A percentile compares a stretch with the other conserved stretches of the same genome.
Conservation (phyloP, 1,140 invertebrate species). For the Rhizoglyphus robini region DNA sequence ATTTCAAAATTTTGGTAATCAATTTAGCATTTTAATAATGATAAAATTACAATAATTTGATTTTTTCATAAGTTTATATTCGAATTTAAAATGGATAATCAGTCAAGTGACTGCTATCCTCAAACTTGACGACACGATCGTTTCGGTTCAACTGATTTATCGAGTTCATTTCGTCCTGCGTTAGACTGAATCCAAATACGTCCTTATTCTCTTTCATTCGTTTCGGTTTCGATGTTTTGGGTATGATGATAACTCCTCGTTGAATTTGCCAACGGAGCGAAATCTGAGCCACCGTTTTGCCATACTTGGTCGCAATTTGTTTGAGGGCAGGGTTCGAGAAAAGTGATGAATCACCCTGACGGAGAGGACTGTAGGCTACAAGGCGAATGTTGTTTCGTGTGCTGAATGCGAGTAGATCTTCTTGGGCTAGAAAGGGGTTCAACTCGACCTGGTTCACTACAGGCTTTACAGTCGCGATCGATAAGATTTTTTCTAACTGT, state of each 20-base stretch:
- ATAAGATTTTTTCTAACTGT: constrained; percentile 47
- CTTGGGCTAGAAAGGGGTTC: constrained; percentile 30
- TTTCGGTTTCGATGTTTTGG: constrained; percentile 53
- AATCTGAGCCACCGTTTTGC: constrained; percentile 50
- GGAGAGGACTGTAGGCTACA: constrained; percentile 38
- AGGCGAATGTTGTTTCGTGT: constrained; percentile 29
- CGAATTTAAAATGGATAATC: too few species aligned
- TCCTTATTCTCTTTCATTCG: too few species aligned
- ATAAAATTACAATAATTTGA: too few species aligned
- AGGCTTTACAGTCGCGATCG: constrained; percentile 49
- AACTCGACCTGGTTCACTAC: constrained; percentile 26
- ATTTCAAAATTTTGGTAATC: too few species aligned
- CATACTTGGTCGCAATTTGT: constrained; percentile 48
- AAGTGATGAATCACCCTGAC: constrained; percentile 33
- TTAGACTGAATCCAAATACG: too few species aligned
- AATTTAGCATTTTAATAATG: too few species aligned
- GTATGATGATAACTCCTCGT: constrained; percentile 55
- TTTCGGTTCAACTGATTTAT: too few species aligned
- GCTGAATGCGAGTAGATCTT: constrained; percentile 29
- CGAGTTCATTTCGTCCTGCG: too few species aligned
- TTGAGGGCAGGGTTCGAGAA: constrained; percentile 45
- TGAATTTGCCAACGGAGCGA: constrained; percentile 46
- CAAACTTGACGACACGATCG: too few species aligned
- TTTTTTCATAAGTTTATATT: too few species aligned
- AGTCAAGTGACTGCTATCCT: too few species aligned